Evolutionary conservation across 1,140 invertebrate species (phyloP), one percentile per base, ranked within the genome.

Genomic region (Anastatus disparis): DNA sequence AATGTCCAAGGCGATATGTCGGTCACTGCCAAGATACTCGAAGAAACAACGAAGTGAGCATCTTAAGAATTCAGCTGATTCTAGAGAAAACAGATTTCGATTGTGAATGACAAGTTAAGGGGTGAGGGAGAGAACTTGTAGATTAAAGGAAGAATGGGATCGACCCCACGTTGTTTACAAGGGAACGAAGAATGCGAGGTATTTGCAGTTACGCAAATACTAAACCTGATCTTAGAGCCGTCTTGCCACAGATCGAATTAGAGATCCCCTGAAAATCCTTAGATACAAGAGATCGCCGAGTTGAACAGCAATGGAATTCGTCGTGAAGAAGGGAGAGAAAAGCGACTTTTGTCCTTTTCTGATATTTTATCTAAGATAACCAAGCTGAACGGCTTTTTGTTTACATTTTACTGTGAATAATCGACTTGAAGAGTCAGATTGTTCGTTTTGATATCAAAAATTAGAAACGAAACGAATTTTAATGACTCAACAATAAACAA

Each of bases 1-100:
- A 46, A 24, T 13, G 10, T 31, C 12, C 62, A 24, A 31, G 68
- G 40, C 48, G 74, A 75, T 66, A 44, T 12, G 48, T 26, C 35
- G 56, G 53, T 62, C 63, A 50, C 48, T 75, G 70, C 62, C 58
- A 67, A 71, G 71, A 73, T 74, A 68, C 52, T 55, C 72, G 74
- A 58, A 63, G 44, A 52, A 74, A 70, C 71, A 66, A 61, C n/a
- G n/a, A 35, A 50, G 44, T 72, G 48, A 82, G 74, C 75, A 79
- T 82, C 82, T 84, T 79, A 78, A 82, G 83, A 85, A 85, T 85
- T 74, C 74, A 74, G 72, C 76, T 73, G 79, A 81, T 82, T 70
- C 73, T 71, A 68, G 77, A 78, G 78, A 79, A 84, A 83, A 81
- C 81, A 79, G 81, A 81, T 82, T 84, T 81, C 83, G 81, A 85